phyloP scores from a whole-genome alignment of 1,140 invertebrate species.

The Bombus vancouverensis region DNA sequence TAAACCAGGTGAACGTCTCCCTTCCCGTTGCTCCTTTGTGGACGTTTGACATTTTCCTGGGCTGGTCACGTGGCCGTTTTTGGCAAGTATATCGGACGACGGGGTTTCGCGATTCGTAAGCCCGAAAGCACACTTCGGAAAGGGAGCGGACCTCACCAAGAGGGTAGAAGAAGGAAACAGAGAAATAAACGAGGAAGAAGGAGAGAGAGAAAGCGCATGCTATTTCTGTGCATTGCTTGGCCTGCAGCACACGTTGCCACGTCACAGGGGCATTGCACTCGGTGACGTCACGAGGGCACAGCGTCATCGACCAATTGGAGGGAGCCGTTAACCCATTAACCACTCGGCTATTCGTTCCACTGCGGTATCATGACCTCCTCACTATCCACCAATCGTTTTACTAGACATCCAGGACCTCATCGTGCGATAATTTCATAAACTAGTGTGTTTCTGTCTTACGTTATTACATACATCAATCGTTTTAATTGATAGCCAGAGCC shows the following conservation, averaged over 20 bases:
- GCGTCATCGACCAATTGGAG: constrained; percentile 81
- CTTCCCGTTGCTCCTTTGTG: constrained; percentile 33
- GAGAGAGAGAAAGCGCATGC: constrained; percentile 61
- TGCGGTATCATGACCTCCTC: constrained; percentile 66
- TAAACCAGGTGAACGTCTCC: constrained; percentile 47
- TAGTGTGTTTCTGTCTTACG: background rate
- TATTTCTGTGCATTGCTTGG: constrained; percentile 75
- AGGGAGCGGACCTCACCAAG: constrained; percentile 42
- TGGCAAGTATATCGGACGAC: constrained; percentile 50
- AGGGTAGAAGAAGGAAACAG: constrained; percentile 26
- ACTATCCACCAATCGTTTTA: constrained; percentile 60
- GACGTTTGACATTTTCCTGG: constrained; percentile 56
- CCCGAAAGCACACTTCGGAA: constrained; percentile 60
- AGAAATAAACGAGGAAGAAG: constrained; percentile 51
- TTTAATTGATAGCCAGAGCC: too few relatives aligned
- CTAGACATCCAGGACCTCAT: constrained; percentile 27
- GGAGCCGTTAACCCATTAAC: constrained; percentile 80
- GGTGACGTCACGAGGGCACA: constrained; percentile 78
- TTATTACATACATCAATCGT: background rate
- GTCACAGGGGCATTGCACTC: constrained; percentile 80
- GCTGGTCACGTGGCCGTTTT: constrained; percentile 61
- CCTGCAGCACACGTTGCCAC: constrained; percentile 71
- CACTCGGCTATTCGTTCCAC: constrained; percentile 64
- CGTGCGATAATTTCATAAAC: constrained; percentile 1
- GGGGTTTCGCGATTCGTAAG: constrained; percentile 46